Evolutionary conservation across 2,113 vertebrate genomes (phyloP).

Genomic region (Pitta sordida): DNA sequence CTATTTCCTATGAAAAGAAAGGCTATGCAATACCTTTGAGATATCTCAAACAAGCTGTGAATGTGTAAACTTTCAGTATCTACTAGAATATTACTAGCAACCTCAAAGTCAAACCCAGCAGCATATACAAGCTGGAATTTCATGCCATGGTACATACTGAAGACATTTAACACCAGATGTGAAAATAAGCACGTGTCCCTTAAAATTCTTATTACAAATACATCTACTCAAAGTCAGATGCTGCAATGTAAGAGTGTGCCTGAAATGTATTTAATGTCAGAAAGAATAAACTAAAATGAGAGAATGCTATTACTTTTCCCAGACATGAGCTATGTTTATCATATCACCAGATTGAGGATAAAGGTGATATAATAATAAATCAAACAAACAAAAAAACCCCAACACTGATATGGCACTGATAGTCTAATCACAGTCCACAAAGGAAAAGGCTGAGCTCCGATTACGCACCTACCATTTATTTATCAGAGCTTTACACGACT

Average conservation of each 20-base stretch:
- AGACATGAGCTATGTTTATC: not conserved
- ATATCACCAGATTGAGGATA: not conserved
- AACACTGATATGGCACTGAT: not conserved
- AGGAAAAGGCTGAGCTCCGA: not conserved
- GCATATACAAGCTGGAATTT: not conserved
- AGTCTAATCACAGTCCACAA: not conserved
- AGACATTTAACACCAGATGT: constrained; percentile 31
- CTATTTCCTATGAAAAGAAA: not conserved
- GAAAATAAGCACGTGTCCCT: constrained; percentile 30
- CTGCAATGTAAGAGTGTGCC: not conserved
- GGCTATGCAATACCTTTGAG: not conserved
- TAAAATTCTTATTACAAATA: constrained; percentile 44
- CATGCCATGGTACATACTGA: not conserved
- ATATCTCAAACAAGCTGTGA: constrained; percentile 28
- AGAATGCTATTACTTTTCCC: not conserved
- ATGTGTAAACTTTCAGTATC: not conserved
- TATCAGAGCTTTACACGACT: not conserved
- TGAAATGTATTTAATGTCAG: not conserved
- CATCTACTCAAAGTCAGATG: constrained; percentile 15
- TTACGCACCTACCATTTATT: not conserved
- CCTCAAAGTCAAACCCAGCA: constrained; percentile 3
- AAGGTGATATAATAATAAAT: not conserved
- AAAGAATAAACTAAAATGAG: not conserved
- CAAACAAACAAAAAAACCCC: not conserved
- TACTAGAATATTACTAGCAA: not conserved